These are phyloP conservation scores for Oikopleura vanhoeffeni DNA, from an alignment of 23 tunicate genomes.

Conservation along the genomic window DNA sequence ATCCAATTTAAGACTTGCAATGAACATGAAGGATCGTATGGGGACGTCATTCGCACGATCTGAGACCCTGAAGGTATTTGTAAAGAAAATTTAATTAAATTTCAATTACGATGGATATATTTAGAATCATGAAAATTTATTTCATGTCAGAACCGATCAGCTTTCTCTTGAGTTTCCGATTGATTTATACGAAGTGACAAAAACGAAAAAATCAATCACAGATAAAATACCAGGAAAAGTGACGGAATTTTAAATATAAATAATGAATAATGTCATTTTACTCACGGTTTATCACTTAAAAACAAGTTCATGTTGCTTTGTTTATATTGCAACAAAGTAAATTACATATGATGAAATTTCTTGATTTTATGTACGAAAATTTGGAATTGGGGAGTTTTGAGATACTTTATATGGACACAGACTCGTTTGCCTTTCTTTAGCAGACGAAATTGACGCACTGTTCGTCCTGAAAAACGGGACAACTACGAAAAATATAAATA, in stretches of 20 bases:
- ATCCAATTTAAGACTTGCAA: too few relatives aligned
- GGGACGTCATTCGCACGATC: not conserved
- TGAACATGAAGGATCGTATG: not conserved
- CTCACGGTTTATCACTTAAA: too few relatives aligned
- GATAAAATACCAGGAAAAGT: not conserved
- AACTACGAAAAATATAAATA: not conserved
- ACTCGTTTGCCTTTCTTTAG: not conserved
- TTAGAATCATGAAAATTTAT: not conserved
- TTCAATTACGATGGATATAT: too few relatives aligned
- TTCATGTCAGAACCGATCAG: not conserved
- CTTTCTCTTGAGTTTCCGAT: not conserved
- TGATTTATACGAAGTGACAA: not conserved
- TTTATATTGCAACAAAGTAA: not conserved
- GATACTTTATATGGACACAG: not conserved
- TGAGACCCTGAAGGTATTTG: not conserved
- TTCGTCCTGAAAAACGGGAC: not conserved
- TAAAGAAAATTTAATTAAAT: too few relatives aligned
- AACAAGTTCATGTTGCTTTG: not conserved
- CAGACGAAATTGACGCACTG: not conserved
- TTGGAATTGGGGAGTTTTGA: not conserved
- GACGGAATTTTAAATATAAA: not conserved
- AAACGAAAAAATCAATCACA: not conserved
- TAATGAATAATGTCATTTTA: too few relatives aligned
- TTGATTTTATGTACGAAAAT: not conserved
- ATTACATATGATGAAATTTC: not conserved